Evolutionary conservation across 2,797 vertebrate genomes (phyloP).

Genomic region (Etheostoma nigrum): DNA sequence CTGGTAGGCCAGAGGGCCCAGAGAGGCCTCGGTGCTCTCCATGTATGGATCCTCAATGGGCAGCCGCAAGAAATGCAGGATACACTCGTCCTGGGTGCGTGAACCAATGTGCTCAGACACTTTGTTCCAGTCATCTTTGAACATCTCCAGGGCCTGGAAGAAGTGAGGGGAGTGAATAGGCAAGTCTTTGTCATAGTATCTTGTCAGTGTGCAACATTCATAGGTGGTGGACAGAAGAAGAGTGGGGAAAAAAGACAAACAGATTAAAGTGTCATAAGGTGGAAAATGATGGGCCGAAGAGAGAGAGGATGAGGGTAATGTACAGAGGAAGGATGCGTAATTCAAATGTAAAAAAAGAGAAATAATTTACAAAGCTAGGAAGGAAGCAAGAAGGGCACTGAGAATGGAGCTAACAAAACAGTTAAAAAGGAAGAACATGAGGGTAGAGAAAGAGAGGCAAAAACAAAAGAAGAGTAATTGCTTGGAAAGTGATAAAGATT

Average conservation of each 20-base stretch:
- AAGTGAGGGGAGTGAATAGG: background rate
- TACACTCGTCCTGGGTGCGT: constrained; percentile 97
- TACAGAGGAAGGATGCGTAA: background rate
- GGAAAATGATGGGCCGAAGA: background rate
- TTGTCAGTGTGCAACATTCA: background rate
- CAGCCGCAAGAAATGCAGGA: constrained; percentile 94
- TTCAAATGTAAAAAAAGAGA: background rate
- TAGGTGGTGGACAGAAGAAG: background rate
- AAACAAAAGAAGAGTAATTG: too few species aligned
- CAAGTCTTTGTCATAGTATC: background rate
- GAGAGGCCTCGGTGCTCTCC: constrained; percentile 91
- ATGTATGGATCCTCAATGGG: constrained; percentile 97
- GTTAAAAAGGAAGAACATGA: background rate
- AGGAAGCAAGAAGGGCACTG: background rate
- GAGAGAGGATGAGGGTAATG: background rate
- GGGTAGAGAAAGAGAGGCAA: background rate
- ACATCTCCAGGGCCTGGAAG: constrained; percentile 95
- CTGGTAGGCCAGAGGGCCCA: constrained; percentile 96
- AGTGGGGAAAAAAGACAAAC: background rate
- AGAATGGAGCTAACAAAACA: background rate
- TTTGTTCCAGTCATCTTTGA: constrained; percentile 99
- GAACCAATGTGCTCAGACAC: constrained; percentile 97
- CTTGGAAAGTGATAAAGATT: background rate
- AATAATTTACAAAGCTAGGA: background rate
- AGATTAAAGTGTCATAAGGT: background rate